A percentile compares a stretch with the other conserved stretches of the same genome.
Evolutionary conservation across 2,113 vertebrate genomes (phyloP).

Genomic region (Ophiodon elongatus): DNA sequence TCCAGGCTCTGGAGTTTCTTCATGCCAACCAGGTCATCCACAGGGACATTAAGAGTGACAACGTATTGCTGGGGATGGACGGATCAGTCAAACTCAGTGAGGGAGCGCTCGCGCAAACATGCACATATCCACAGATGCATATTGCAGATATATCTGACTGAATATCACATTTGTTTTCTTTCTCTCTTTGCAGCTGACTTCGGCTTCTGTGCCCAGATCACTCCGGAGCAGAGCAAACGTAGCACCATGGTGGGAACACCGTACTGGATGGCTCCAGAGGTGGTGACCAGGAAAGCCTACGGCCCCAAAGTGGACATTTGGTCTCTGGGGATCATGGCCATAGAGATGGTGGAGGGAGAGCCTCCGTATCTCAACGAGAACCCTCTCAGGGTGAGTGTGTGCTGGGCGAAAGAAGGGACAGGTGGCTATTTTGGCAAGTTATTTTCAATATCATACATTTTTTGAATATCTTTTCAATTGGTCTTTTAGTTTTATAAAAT

Average conservation of each 20-base stretch:
- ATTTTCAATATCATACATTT: neutral
- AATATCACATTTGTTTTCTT: neutral
- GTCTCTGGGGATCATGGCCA: conserved; percentile 98
- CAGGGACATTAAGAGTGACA: conserved; percentile 99
- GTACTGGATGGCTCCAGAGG: conserved; percentile 99
- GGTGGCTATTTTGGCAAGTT: neutral
- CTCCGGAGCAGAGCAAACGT: conserved; percentile 97
- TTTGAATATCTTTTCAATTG: neutral
- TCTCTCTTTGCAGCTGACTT: conserved; percentile 90
- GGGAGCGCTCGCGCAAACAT: conserved; percentile 51
- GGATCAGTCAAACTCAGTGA: conserved; percentile 98
- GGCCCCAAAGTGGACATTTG: conserved; percentile 99
- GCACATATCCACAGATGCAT: neutral
- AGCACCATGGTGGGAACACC: conserved; percentile 99
- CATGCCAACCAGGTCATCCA: conserved; percentile 99
- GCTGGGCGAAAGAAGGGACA: neutral
- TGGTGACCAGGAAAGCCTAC: conserved; percentile 97
- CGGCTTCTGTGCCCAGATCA: conserved; percentile 98
- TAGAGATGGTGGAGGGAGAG: conserved; percentile 99
- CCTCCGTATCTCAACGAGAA: conserved; percentile 98
- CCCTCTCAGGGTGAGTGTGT: conserved; percentile 92
- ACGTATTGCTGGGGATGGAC: conserved; percentile 97
- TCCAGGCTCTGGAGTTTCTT: conserved; percentile 96
- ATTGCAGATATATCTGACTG: neutral
- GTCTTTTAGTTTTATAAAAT: neutral